These are phyloP conservation scores for Neria commutata DNA, from an alignment of 2,888 invertebrate species.

Conservation along the genomic window DNA sequence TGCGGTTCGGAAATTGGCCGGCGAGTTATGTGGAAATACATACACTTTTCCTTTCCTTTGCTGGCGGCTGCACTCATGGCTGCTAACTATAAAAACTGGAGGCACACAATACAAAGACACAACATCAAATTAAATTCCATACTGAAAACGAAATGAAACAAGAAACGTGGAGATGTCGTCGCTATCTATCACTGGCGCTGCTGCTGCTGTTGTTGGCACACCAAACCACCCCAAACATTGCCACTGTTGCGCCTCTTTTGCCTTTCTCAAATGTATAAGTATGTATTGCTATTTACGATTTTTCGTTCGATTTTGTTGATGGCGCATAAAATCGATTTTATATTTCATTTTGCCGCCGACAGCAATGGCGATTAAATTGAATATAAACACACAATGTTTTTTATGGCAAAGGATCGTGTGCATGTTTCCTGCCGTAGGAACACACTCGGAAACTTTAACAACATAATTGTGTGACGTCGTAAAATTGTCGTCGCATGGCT, in stretches of 20 bases:
- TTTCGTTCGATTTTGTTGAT: background rate
- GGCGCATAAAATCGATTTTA: background rate
- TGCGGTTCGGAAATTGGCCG: background rate
- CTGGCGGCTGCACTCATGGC: background rate
- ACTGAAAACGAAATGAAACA: background rate
- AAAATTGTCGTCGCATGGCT: too few species aligned
- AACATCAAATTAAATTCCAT: background rate
- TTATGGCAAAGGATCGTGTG: too few species aligned
- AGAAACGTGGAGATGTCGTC: too few species aligned
- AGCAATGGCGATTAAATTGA: too few species aligned
- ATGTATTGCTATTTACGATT: background rate
- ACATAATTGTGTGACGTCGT: too few species aligned
- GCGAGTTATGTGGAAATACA: background rate
- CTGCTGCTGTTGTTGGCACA: background rate
- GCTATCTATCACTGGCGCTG: background rate
- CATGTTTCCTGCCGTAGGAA: too few species aligned
- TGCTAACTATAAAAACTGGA: background rate
- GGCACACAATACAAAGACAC: background rate
- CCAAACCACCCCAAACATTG: too few species aligned
- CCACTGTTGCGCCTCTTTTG: too few species aligned
- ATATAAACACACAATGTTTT: too few species aligned
- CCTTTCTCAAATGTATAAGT: background rate
- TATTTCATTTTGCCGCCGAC: background rate
- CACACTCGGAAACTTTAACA: too few species aligned
- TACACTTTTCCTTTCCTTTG: background rate